Conservation (phyloP, 1,140 invertebrate species). For the Cardiocondyla obscurior region DNA sequence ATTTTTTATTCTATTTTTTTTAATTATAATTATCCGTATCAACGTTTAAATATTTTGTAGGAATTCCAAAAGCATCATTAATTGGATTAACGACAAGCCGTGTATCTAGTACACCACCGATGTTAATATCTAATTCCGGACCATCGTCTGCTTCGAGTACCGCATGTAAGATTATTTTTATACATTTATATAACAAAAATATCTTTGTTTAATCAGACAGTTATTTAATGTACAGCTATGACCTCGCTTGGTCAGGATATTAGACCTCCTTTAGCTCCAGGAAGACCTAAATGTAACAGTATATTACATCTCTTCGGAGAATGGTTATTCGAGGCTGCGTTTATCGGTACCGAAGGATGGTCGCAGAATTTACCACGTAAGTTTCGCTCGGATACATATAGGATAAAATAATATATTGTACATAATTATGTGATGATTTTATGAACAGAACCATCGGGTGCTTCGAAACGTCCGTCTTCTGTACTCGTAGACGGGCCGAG, state of each 20-base stretch:
- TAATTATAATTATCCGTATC: not conserved
- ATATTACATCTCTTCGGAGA: slow-evolving; percentile 97
- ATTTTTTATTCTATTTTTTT: too few relatives aligned
- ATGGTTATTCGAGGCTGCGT: slow-evolving; percentile 98
- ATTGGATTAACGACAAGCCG: slow-evolving; percentile 90
- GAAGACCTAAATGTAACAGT: slow-evolving; percentile 95
- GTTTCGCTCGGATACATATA: slow-evolving; percentile 38
- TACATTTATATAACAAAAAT: slow-evolving; percentile 14
- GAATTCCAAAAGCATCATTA: slow-evolving; percentile 91
- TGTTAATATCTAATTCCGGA: slow-evolving; percentile 88
- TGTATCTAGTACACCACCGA: slow-evolving; percentile 86
- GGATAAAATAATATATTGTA: not conserved
- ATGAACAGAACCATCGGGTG: slow-evolving; percentile 84
- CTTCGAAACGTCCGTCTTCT: slow-evolving; percentile 82
- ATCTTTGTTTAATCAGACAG: not conserved
- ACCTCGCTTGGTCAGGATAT: slow-evolving; percentile 85
- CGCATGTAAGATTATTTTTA: slow-evolving; percentile 85
- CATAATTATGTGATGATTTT: not conserved
- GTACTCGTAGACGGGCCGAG: slow-evolving; percentile 83
- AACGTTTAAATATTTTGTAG: slow-evolving; percentile 79
- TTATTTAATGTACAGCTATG: slow-evolving; percentile 79
- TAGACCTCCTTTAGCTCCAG: slow-evolving; percentile 88
- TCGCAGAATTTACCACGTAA: slow-evolving; percentile 85
- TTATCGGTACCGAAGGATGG: slow-evolving; percentile 90
- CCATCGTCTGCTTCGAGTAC: slow-evolving; percentile 88